These are phyloP conservation scores for Meteorus sp. DNA, from an alignment of 1,140 invertebrate genomes.

Conservation along the genomic window DNA sequence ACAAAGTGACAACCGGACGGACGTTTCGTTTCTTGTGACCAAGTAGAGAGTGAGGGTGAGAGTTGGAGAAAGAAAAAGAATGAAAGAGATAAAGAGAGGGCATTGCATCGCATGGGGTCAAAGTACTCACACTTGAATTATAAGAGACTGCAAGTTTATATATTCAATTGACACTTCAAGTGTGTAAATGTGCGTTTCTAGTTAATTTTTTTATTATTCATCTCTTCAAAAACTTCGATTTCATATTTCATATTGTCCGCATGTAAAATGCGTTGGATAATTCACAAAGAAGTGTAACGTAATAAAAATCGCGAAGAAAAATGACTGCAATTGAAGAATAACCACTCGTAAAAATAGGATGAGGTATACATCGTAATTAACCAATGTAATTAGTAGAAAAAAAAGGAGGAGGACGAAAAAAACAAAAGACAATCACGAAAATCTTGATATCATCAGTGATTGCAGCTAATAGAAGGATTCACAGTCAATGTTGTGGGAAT, in stretches of 20 bases:
- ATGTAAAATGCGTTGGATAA: no score
- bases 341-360: no score
- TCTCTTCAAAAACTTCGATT: no score
- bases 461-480: conserved; percentile 10
- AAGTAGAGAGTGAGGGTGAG: neutral
- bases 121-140: neutral
- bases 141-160: neutral
- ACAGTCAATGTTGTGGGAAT: conserved; percentile 3
- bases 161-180: neutral
- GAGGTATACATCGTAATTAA: conserved; percentile 10
- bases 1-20: conserved; percentile 30
- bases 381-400: neutral
- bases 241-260: no score
- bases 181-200: neutral
- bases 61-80: no score
- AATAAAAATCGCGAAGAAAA: neutral
- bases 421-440: neutral
- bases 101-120: conserved; percentile 1
- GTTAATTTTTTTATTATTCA: no score
- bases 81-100: no score
- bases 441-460: conserved; percentile 11
- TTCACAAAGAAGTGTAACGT: neutral
- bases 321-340: neutral
- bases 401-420: neutral
- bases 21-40: conserved; percentile 18